Evolutionary conservation across 2,113 vertebrate species (phyloP), one percentile per base, ranked within the genome.

Genomic region (Glaucomys volans): DNA sequence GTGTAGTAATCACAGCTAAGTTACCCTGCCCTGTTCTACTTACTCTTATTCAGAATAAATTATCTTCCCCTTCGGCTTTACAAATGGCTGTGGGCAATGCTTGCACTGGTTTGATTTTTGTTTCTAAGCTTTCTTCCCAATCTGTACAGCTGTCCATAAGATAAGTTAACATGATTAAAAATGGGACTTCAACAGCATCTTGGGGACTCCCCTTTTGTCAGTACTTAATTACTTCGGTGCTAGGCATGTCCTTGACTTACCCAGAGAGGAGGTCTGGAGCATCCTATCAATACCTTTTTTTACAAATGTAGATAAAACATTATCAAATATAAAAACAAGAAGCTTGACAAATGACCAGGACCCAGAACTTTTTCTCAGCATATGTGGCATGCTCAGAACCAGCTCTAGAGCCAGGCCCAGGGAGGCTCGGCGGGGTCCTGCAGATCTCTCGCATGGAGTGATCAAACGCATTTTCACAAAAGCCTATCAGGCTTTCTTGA

Each of bases 51-150:
- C 90, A 44, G 87, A 94, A 91, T 67, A 80, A 62, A 95, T 92
- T 59, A 67, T 66, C 35, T 50, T 64, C 86, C 85, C 37, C 93
- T 79, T 91, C 81, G 57, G 64, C 89, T 95, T 95, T 97, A 87
- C 62, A 75, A 66, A 79, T 42, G 42, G 24, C 87, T 37, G 1
- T 40, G 32, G 50, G 42, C 59, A 69, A 12, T 87, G 17, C 79
- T 87, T 74, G 22, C 22, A 28, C 81, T 90, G 64, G 30, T 59
- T 93, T 87, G 44, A 26, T 35, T 71, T 94, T 90, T 66, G 30
- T 52, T 62, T 82, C 66, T 67, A 35, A 1, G 13, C 47, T 96
- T 93, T 83, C 69, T 88, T 59, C 42, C 40, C 30, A 54, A 32
- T n/a, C 87, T 26, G 0, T 32, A 42, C 17, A 54, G 30, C 52